Base-by-base conservation (phyloP, 2,888 invertebrate species). In the Rutpela maculata region DNA sequence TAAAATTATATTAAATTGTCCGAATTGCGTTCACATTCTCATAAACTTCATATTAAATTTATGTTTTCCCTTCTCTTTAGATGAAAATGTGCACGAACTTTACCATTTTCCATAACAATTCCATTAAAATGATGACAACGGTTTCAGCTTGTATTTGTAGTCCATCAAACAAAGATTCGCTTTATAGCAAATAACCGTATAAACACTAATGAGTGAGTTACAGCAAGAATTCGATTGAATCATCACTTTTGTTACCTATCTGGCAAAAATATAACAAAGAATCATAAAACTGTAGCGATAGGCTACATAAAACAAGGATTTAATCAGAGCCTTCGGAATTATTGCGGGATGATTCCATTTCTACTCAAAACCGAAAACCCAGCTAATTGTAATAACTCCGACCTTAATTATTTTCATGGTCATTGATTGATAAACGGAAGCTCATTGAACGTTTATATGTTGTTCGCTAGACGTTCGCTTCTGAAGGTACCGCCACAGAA, bases 211-310 rank as follows among this genome's bases (percentile, higher is more conserved):
- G 43, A 43, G 43, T 43, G 17, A 26, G 43, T 17, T 65, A 38
- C 60, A 55, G n/a, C 19, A 50, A 26, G 56, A 19, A 65, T 65
- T 60, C 60, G 38, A 19, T 60, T 35, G 22, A 60, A 43, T 70
- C 70, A 69, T 57, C 69, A 60, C 19, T 59, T 59, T 59, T 67
- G 67, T 55, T 60, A 70, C 60, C 70, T 70, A 70, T 43, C 70
- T 60, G 26, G 60, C 70, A 38, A 50, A 70, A 70, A 70, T 65
- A 70, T 70, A 70, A 60, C 59, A 70, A 70, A 62, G 70, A 60
- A 60, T 70, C 70, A 38, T 70, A 70, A 70, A 70, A 70, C 18
- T 59, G 43, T 17, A 60, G 43, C 31, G 43, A 70, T 70, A 38
- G 70, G 18, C 50, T 50, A 22, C 50, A 70, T 70, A 70, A 70